Conservation (phyloP, 2,797 vertebrate species). For the Pangasius larnaudii region DNA sequence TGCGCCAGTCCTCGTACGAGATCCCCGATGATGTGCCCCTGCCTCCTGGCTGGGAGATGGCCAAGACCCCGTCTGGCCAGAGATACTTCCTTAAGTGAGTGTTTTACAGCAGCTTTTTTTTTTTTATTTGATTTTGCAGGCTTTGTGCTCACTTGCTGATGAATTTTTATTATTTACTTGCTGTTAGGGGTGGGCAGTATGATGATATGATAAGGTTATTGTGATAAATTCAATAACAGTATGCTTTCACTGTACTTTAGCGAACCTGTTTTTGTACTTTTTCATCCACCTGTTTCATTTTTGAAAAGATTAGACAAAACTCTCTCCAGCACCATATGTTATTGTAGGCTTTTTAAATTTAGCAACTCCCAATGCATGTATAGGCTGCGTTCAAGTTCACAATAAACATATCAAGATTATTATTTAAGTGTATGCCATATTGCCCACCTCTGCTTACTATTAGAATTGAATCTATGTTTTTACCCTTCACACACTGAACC, state of each 20-base stretch:
- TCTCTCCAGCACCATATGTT: not conserved
- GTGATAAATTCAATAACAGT: not conserved
- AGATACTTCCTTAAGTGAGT: constrained; percentile 99
- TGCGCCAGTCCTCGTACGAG: constrained; percentile 95
- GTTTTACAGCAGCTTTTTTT: not conserved
- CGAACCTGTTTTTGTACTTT: not conserved
- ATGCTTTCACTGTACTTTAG: not conserved
- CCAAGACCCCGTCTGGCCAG: constrained; percentile 95
- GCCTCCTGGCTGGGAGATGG: constrained; percentile 98
- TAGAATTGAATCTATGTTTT: not conserved
- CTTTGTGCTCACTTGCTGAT: not conserved
- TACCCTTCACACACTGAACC: not conserved
- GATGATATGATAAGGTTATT: not conserved
- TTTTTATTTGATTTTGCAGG: not conserved
- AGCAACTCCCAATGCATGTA: not conserved
- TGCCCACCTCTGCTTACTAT: not conserved
- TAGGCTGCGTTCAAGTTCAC: not conserved
- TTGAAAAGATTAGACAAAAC: not conserved
- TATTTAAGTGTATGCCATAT: not conserved
- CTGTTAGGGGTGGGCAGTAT: not conserved
- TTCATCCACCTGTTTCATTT: not conserved
- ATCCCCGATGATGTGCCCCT: constrained; percentile 94
- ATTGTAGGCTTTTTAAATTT: not conserved
- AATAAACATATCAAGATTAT: not conserved
- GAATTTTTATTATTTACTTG: not conserved